Base-by-base conservation (phyloP, 2,113 vertebrate species). In the Xiphias gladius region DNA sequence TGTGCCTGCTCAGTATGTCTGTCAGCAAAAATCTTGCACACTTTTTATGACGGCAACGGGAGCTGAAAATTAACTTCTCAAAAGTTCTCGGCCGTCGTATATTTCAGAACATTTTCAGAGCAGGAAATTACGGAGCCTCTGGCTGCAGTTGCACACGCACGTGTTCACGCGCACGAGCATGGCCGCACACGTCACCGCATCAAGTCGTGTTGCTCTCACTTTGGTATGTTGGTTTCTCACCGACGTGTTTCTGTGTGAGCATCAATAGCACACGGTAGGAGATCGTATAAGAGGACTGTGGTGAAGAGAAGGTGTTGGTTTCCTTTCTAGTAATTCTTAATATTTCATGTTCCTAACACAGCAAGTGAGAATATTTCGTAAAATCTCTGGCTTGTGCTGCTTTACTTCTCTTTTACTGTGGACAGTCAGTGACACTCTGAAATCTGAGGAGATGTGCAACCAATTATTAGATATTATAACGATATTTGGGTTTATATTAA, bases 121-220 rank as follows among this genome's bases (percentile, higher is more conserved):
- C 22, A 58, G 39, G 16, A 54, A 3, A n/a, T n/a, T n/a, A n/a
- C n/a, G 24, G 77, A 80, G 76, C 84, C 79, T 90, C 89, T 91
- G 89, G 90, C 83, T 87, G 75, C 85, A 89, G 85, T 84, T 85
- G 0, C 67, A 79, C 74, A 66, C 54, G 48, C 70, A 28, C 71
- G 65, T 55, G 43, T 24, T 11, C 79, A 80, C 35, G 30, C 24
- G 58, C 43, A 41, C 35, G 37, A 50, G 26, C 52, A 37, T 55
- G 14, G 5, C 66, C 75, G 83, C 54, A 17, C 48, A 26, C 59
- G 52, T 59, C 78, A 39, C 83, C n/a, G 22, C 85, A 77, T 79
- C 37, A 12, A 19, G 24, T 54, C 86, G 86, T 69, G 69, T 73
- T 79, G 72, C 83, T 85, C 85, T 89, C 84, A 80, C 89, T 89